Conservation (phyloP, 2,113 vertebrate species). For the Puffinus mauretanicus region DNA sequence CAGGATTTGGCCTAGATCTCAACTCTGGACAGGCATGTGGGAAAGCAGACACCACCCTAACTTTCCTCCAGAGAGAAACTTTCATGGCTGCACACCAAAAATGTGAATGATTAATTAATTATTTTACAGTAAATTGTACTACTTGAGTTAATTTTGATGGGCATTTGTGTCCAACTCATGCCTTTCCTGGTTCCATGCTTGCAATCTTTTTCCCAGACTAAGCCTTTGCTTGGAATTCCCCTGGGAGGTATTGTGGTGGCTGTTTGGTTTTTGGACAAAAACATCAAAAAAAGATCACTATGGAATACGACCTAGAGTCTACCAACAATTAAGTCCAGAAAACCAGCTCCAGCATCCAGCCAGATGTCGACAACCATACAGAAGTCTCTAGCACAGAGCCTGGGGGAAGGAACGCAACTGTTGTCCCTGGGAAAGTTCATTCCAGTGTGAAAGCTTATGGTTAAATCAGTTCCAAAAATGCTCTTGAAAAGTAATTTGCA, state of each 20-base stretch:
- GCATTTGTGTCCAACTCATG: background rate
- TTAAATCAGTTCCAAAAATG: conserved; percentile 18
- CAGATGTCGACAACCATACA: background rate
- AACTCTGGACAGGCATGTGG: background rate
- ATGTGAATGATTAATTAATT: background rate
- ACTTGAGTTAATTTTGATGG: background rate
- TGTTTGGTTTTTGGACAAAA: background rate
- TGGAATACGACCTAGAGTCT: background rate
- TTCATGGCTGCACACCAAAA: background rate
- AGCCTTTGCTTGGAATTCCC: background rate
- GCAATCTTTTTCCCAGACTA: background rate
- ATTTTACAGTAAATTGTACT: background rate
- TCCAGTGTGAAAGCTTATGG: background rate
- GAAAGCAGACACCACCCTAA: background rate
- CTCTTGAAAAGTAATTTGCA: conserved; percentile 45
- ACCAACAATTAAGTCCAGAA: background rate
- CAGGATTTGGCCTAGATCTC: background rate
- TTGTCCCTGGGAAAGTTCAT: background rate
- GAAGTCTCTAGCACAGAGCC: background rate
- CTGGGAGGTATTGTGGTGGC: background rate
- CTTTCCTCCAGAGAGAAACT: background rate
- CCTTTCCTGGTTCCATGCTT: background rate
- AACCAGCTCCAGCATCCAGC: background rate
- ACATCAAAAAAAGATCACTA: fast-evolving
- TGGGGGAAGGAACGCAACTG: background rate